Conservation (phyloP, 2,113 vertebrate genomes). For the Illadopsis cleaveri region DNA sequence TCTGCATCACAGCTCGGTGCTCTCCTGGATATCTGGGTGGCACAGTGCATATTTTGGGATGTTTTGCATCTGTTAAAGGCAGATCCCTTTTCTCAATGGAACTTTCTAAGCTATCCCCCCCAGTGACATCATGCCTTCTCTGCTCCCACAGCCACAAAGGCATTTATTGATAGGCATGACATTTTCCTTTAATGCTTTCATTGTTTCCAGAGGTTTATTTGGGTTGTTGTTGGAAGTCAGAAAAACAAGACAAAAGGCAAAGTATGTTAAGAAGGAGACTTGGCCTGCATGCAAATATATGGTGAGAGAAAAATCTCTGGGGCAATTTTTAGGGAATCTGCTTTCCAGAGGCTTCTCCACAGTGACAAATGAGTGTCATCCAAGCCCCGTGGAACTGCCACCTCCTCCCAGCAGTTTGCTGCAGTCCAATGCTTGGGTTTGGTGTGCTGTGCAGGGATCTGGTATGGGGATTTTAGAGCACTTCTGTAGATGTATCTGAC, state of each 20-base stretch:
- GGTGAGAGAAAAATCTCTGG: neutral
- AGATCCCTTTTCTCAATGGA: slow-evolving; percentile 70
- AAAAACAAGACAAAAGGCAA: slow-evolving; percentile 41
- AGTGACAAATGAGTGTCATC: neutral
- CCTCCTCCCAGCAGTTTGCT: neutral
- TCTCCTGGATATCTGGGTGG: slow-evolving; percentile 14
- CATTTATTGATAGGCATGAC: slow-evolving; percentile 62
- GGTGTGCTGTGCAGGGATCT: neutral
- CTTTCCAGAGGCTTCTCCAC: neutral
- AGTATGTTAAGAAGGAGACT: slow-evolving; percentile 18
- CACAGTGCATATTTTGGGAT: neutral
- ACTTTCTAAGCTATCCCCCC: slow-evolving; percentile 65
- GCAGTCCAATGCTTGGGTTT: neutral
- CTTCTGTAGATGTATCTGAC: neutral
- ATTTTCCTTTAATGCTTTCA: slow-evolving; percentile 68
- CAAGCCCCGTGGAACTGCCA: neutral
- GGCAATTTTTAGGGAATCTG: neutral
- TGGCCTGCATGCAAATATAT: neutral
- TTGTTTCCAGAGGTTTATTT: slow-evolving; percentile 65
- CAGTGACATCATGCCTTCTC: slow-evolving; percentile 58
- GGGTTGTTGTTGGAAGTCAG: slow-evolving; percentile 50
- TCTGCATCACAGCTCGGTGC: neutral
- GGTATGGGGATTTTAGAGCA: neutral
- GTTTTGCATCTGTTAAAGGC: slow-evolving; percentile 34
- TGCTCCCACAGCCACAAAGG: slow-evolving; percentile 59